These are phyloP conservation scores for Grallaria varia DNA, from an alignment of 2,113 vertebrate species.

Conservation along the genomic window DNA sequence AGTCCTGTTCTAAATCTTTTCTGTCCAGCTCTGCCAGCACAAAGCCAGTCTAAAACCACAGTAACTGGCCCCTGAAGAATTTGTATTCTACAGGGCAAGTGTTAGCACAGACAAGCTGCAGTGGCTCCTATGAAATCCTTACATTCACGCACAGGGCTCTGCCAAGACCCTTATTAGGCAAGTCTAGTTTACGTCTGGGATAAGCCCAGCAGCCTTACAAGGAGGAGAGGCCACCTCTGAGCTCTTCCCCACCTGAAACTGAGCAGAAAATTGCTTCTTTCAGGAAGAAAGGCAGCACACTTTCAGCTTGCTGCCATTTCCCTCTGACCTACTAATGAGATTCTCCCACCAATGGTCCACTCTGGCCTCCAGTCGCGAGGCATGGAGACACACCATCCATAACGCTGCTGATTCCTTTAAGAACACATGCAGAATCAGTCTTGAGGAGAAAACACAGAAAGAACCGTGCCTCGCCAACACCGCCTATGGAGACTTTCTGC, in stretches of 20 bases:
- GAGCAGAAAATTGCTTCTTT: slow-evolving; percentile 16
- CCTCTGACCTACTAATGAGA: not conserved
- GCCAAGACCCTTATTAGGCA: slow-evolving; percentile 30
- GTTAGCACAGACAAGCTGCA: not conserved
- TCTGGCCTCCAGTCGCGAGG: no score
- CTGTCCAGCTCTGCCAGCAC: slow-evolving; percentile 17
- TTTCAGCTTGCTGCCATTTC: not conserved
- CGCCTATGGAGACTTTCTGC: no score
- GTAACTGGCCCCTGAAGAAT: slow-evolving; percentile 37
- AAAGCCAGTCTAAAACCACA: slow-evolving; percentile 17
- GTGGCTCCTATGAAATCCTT: not conserved
- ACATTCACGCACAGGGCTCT: not conserved
- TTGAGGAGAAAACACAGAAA: no score
- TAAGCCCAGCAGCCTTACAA: not conserved
- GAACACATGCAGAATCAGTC: no score
- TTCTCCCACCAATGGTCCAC: no score
- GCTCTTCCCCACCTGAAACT: not conserved
- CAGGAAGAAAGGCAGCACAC: not conserved
- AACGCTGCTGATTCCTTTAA: no score
- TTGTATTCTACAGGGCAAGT: not conserved
- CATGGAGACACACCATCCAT: no score
- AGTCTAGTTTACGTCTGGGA: slow-evolving; percentile 30
- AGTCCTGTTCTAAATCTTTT: slow-evolving; percentile 43
- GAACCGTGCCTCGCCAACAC: no score
- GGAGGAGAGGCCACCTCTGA: slow-evolving; percentile 27